Evolutionary conservation across 1,140 invertebrate genomes (phyloP).

Genomic region (Calycopis cecrops): DNA sequence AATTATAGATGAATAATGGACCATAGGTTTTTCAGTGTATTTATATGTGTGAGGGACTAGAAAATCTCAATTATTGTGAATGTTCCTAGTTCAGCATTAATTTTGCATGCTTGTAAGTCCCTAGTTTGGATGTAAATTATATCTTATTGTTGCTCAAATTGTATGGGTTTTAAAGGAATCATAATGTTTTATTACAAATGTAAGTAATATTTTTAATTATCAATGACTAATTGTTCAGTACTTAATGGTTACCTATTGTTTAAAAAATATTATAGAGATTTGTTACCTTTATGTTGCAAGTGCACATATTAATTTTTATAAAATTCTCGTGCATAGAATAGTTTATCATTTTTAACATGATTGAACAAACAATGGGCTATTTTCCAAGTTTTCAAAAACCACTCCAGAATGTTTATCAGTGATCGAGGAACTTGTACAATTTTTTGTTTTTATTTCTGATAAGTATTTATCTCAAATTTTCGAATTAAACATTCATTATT

Average conservation of each 20-base stretch:
- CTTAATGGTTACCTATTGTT: slow-evolving; percentile 14
- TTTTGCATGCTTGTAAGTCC: slow-evolving; percentile 41
- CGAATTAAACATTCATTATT: too few species aligned
- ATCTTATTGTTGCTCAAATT: slow-evolving; percentile 26
- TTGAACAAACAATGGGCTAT: not conserved
- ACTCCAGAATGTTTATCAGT: too few species aligned
- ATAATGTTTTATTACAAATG: slow-evolving; percentile 4
- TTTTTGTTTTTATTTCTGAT: too few species aligned
- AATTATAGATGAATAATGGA: slow-evolving; percentile 23
- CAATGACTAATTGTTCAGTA: slow-evolving; percentile 5
- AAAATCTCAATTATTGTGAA: slow-evolving; percentile 38
- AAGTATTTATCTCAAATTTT: too few species aligned
- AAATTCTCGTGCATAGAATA: slow-evolving; percentile 7
- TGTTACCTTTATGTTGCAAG: slow-evolving; percentile 1
- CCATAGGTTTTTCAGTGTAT: slow-evolving; percentile 47
- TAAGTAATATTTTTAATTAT: slow-evolving; percentile 14
- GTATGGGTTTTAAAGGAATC: slow-evolving; percentile 1
- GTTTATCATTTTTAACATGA: not conserved
- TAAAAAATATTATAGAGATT: slow-evolving; percentile 3
- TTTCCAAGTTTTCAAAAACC: too few species aligned
- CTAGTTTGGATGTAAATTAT: slow-evolving; percentile 20
- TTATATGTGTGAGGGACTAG: slow-evolving; percentile 41
- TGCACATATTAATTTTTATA: slow-evolving; percentile 3
- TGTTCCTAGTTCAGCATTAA: slow-evolving; percentile 54
- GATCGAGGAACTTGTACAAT: too few species aligned